Conservation (phyloP, 2,113 vertebrate species). For the Pangasianodon gigas region DNA sequence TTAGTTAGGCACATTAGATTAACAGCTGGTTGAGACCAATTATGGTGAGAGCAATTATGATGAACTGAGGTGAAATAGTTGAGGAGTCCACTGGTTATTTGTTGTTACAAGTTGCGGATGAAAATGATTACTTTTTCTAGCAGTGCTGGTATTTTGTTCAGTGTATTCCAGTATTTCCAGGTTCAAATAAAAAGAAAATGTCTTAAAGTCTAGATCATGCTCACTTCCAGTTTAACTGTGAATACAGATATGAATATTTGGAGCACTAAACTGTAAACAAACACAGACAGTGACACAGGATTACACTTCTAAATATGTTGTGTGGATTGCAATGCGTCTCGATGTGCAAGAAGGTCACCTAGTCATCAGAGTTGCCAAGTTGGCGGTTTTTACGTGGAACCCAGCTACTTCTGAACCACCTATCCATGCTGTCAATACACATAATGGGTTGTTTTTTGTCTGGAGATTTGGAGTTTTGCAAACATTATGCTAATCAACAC, state of each 20-base stretch:
- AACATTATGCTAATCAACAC: background rate
- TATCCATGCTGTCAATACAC: background rate
- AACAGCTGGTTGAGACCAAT: no score
- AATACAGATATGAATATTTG: background rate
- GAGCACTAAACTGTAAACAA: background rate
- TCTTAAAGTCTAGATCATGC: background rate
- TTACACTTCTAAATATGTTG: background rate
- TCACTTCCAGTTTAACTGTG: background rate
- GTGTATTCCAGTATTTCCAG: background rate
- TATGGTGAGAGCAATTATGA: background rate
- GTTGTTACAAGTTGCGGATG: background rate
- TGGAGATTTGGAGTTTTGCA: background rate
- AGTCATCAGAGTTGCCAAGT: background rate
- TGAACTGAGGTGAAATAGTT: background rate
- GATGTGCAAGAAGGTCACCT: background rate
- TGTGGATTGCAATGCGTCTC: background rate
- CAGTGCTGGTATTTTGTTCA: background rate
- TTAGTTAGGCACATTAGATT: background rate
- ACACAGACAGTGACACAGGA: background rate
- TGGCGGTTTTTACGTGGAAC: background rate
- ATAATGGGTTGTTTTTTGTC: background rate
- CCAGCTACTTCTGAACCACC: background rate
- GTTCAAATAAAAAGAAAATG: background rate
- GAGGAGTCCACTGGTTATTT: background rate
- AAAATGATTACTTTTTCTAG: background rate